Conservation (phyloP, 2,797 vertebrate genomes). For the Okamejei kenojei region DNA sequence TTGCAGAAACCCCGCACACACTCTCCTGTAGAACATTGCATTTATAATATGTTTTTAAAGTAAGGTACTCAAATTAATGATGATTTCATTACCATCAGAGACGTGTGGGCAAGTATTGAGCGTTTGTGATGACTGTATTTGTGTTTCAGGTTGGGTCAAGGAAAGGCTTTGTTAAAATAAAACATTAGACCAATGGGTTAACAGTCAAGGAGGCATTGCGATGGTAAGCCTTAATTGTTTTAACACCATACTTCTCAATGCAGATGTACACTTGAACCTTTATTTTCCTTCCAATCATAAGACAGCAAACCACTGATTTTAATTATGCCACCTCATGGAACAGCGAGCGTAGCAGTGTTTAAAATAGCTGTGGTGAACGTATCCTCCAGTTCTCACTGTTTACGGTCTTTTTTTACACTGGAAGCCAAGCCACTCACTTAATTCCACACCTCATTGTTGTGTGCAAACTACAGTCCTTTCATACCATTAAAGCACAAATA, state of each 20-base stretch:
- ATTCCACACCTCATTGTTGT: neutral
- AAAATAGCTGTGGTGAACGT: neutral
- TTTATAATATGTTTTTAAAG: neutral
- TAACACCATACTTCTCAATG: neutral
- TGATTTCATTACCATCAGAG: neutral
- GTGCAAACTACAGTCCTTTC: neutral
- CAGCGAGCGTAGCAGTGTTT: neutral
- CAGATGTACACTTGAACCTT: neutral
- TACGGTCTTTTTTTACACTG: neutral
- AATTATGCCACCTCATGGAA: neutral
- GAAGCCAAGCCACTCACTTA: neutral
- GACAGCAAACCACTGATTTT: neutral
- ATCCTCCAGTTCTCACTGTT: neutral
- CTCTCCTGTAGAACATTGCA: neutral
- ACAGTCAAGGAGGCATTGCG: neutral
- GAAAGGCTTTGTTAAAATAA: neutral
- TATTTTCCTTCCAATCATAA: neutral
- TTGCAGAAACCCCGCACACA: neutral
- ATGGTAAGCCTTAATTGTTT: neutral
- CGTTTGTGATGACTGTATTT: neutral
- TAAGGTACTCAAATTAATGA: neutral
- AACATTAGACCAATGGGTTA: neutral
- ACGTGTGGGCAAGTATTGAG: neutral
- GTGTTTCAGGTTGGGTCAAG: neutral
- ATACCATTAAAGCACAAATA: no score